Evolutionary conservation across 2,113 vertebrate species (phyloP).

Genomic region (Hassar affinis): DNA sequence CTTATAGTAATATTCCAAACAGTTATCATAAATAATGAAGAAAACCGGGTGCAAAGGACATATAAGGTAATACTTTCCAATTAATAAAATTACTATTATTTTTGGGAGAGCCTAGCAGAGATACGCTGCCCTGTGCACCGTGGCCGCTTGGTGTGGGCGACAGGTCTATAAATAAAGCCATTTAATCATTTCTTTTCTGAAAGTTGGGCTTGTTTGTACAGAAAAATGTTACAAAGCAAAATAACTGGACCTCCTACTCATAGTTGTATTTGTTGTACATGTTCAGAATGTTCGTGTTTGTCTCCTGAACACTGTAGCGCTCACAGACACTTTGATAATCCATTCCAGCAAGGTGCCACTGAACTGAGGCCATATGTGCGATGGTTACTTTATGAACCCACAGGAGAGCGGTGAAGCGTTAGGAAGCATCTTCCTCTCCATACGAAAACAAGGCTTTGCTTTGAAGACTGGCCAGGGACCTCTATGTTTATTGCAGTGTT

Average conservation of each 20-base stretch:
- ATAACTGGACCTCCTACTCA: too few species aligned
- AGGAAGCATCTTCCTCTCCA: constrained; percentile 6
- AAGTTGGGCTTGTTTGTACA: background rate
- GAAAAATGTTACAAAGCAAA: background rate
- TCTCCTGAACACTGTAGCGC: background rate
- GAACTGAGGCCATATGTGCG: constrained; percentile 20
- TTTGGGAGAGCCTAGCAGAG: background rate
- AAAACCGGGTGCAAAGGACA: background rate
- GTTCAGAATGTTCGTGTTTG: background rate
- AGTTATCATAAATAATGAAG: background rate
- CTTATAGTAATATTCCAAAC: background rate
- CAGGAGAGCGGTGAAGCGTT: constrained; percentile 13
- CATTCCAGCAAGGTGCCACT: background rate
- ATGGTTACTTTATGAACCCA: constrained; percentile 16
- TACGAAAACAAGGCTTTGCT: constrained; percentile 57
- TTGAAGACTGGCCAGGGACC: constrained; percentile 65
- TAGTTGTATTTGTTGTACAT: background rate
- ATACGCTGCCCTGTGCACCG: background rate
- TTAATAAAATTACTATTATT: background rate
- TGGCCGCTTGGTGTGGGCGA: background rate
- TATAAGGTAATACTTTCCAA: background rate
- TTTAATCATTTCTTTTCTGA: background rate
- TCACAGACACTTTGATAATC: constrained; percentile 10
- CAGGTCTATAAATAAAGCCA: background rate
- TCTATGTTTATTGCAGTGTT: constrained; percentile 60